These are phyloP conservation scores for Chrysodeixis includens DNA, from an alignment of 2,888 invertebrate species.

Conservation along the genomic window DNA sequence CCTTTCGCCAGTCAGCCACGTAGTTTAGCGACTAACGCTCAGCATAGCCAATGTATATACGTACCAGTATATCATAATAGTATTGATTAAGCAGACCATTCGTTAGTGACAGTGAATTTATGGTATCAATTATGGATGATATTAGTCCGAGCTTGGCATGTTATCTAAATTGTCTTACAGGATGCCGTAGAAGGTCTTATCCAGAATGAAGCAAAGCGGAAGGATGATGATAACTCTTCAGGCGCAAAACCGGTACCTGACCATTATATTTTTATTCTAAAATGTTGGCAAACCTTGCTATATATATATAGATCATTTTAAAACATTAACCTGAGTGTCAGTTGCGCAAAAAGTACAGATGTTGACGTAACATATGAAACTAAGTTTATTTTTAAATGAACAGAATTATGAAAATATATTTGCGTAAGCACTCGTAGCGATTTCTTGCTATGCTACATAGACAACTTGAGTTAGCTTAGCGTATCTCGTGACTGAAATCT, in stretches of 20 bases:
- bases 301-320: constrained; percentile 10
- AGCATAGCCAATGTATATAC: constrained; percentile 26
- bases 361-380: background rate
- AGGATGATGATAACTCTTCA: constrained; percentile 74
- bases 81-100: constrained; percentile 35
- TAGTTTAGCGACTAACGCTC: constrained; percentile 44
- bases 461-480: constrained; percentile 35
- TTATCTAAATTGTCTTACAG: constrained; percentile 82
- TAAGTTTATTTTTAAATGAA: background rate
- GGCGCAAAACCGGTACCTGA: constrained; percentile 76
- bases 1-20: constrained; percentile 53
- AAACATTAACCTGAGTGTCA: constrained; percentile 22
- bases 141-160: constrained; percentile 76
- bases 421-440: constrained; percentile 26
- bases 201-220: constrained; percentile 79
- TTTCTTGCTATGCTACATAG: constrained; percentile 20
- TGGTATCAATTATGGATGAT: constrained; percentile 40
- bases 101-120: constrained; percentile 34
- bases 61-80: constrained; percentile 25
- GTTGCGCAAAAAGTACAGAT: constrained; percentile 19
- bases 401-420: background rate
- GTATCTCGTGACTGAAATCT: constrained; percentile 24
- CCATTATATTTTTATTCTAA: constrained; percentile 43
- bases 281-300: constrained; percentile 22
- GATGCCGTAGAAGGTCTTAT: constrained; percentile 78